A percentile compares a stretch with the other conserved stretches of the same genome.
Conservation (phyloP, 2,113 vertebrate species). For the Ellobius talpinus region DNA sequence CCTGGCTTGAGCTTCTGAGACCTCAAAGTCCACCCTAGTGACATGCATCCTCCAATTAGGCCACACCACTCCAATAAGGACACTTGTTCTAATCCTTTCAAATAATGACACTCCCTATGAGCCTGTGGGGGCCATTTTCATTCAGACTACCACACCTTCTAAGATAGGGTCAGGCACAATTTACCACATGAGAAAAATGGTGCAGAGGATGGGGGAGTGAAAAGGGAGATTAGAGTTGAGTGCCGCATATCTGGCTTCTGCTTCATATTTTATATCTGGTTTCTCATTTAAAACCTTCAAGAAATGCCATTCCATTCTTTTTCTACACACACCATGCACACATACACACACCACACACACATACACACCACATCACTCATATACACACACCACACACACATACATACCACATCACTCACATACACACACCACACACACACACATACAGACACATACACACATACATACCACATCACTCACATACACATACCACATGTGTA, state of each 20-base stretch:
- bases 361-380: not conserved
- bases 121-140: not conserved
- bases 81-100: not conserved
- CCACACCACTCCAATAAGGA: not conserved
- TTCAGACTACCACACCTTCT: not conserved
- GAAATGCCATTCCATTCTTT: not conserved
- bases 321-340: not conserved
- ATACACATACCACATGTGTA: not conserved
- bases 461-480: not conserved
- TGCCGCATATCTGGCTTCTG: not conserved
- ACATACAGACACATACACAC: not conserved
- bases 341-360: not conserved
- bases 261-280: not conserved
- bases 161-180: not conserved
- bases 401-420: not conserved
- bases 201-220: fast-evolving
- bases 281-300: not conserved
- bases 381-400: not conserved
- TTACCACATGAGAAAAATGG: not conserved
- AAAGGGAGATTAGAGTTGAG: not conserved
- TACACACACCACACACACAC: not conserved
- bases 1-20: not conserved
- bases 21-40: not conserved
- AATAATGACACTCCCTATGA: not conserved
- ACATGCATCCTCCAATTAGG: not conserved